Evolutionary conservation across 1,140 invertebrate genomes (phyloP).

Genomic region (Acromyrmex charruanus): DNA sequence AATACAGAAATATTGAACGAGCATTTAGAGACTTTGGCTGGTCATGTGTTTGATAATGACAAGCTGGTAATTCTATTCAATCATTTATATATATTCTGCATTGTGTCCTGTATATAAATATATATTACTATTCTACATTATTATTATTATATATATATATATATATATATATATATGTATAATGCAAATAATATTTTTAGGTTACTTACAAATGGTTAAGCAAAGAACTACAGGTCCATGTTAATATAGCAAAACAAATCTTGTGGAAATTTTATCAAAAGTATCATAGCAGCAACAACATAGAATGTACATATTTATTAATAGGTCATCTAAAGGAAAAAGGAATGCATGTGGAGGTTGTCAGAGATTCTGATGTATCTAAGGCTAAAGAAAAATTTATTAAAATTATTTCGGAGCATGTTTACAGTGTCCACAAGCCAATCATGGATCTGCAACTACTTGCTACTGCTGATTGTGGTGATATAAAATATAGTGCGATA

Average conservation of each 20-base stretch:
- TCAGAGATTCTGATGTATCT: conserved; percentile 76
- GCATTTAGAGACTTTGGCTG: conserved; percentile 37
- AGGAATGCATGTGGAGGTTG: conserved; percentile 82
- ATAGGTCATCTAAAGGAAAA: conserved; percentile 81
- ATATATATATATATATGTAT: not conserved
- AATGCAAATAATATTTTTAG: conserved; percentile 69
- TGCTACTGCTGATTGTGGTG: conserved; percentile 75
- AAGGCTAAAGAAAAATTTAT: conserved; percentile 80
- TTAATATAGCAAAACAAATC: conserved; percentile 84
- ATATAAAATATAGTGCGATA: conserved; percentile 81
- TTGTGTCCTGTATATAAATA: not conserved
- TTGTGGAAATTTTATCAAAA: conserved; percentile 80
- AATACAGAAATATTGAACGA: too few species aligned
- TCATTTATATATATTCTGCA: not conserved
- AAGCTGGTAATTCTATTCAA: conserved; percentile 75
- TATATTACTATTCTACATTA: not conserved
- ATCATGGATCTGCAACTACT: conserved; percentile 80
- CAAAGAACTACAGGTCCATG: conserved; percentile 82
- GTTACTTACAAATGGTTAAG: conserved; percentile 86
- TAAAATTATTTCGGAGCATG: conserved; percentile 82
- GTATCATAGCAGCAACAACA: conserved; percentile 72
- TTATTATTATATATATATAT: not conserved
- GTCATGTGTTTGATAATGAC: conserved; percentile 79
- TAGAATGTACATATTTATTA: conserved; percentile 81
- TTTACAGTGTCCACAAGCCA: conserved; percentile 85